phyloP scores from a whole-genome alignment of 2,888 invertebrate species.

The Caenorhabditis uteleia region DNA sequence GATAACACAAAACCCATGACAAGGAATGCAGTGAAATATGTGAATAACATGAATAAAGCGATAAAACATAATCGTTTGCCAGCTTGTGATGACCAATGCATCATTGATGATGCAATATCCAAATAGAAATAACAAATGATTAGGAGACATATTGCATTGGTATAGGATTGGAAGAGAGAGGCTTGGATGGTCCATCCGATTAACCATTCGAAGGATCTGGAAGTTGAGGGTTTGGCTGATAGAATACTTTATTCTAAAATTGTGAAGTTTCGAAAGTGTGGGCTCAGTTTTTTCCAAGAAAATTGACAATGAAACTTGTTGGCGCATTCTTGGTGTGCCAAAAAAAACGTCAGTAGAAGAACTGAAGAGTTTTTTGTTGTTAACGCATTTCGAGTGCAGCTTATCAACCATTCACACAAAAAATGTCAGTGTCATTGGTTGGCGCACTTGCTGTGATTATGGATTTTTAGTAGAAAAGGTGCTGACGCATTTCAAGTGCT shows the following conservation, averaged over 20 bases:
- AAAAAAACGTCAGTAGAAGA: too few species aligned
- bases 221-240: constrained; percentile 1
- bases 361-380: too few species aligned
- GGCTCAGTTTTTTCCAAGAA: too few species aligned
- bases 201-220: constrained; percentile 59
- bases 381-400: too few species aligned
- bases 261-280: too few species aligned
- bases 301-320: too few species aligned
- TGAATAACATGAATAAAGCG: constrained; percentile 52
- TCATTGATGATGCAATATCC: constrained; percentile 56
- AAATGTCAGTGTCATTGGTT: too few species aligned
- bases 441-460: too few species aligned
- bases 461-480: too few species aligned
- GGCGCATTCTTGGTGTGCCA: too few species aligned
- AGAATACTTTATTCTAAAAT: neutral
- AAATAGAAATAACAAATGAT: constrained; percentile 59
- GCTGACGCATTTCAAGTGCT: too few species aligned
- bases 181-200: constrained; percentile 55
- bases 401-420: too few species aligned
- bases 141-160: constrained; percentile 51
- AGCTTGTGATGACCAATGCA: constrained; percentile 54
- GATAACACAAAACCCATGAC: constrained; percentile 52
- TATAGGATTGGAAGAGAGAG: constrained; percentile 47
- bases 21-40: constrained; percentile 55
- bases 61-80: constrained; percentile 51